Evolutionary conservation across 2,888 invertebrate genomes (phyloP).

Genomic region (Protophormia terraenovae): DNA sequence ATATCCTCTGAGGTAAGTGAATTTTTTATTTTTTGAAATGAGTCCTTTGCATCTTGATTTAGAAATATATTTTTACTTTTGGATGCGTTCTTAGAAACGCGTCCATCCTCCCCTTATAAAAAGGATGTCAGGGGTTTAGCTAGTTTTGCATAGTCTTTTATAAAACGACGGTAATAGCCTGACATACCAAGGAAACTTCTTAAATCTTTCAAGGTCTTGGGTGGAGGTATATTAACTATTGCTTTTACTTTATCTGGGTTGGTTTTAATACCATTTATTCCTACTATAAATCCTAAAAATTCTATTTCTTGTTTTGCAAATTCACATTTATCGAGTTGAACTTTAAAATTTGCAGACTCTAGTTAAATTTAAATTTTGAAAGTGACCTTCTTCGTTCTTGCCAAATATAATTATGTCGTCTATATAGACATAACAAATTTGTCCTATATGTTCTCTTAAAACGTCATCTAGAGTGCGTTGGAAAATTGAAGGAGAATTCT

Average conservation of each 20-base stretch:
- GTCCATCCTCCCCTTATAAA: background rate
- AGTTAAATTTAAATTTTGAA: background rate
- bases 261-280: background rate
- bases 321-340: too few species aligned
- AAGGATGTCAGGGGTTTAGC: background rate
- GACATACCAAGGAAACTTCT: background rate
- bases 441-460: too few species aligned
- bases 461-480: background rate
- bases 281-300: background rate
- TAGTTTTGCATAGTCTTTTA: background rate
- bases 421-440: background rate
- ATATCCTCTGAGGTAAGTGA: too few species aligned
- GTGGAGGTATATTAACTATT: background rate
- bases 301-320: background rate
- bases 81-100: too few species aligned
- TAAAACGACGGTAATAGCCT: background rate
- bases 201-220: background rate
- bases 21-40: too few species aligned
- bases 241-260: background rate
- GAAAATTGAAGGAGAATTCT: background rate
- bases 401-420: background rate
- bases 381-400: background rate
- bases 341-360: slow-evolving; percentile 6
- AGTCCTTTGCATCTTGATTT: too few species aligned
- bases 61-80: too few species aligned